phyloP scores from a whole-genome alignment of 2,888 invertebrate species.

The Eilema sororculum region DNA sequence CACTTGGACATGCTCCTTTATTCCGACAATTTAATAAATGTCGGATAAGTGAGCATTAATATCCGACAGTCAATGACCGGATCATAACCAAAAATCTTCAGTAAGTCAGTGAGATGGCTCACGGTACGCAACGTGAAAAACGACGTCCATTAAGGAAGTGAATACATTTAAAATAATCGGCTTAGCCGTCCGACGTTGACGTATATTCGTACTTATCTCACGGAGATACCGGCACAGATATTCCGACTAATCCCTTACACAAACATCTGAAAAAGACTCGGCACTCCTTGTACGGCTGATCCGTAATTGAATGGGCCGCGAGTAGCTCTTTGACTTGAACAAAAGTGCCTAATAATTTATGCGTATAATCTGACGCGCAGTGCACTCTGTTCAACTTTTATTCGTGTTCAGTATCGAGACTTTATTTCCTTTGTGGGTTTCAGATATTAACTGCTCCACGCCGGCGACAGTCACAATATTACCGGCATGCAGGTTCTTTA shows the following conservation, averaged over 20 bases:
- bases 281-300: constrained; percentile 82
- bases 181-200: constrained; percentile 87
- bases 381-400: constrained; percentile 69
- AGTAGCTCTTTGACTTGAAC: constrained; percentile 81
- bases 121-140: constrained; percentile 81
- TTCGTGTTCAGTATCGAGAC: constrained; percentile 76
- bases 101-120: constrained; percentile 78
- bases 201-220: constrained; percentile 87
- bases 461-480: constrained; percentile 82
- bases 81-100: constrained; percentile 85
- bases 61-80: constrained; percentile 83
- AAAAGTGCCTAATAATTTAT: constrained; percentile 86
- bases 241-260: constrained; percentile 85
- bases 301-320: constrained; percentile 83
- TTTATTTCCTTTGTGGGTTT: constrained; percentile 75
- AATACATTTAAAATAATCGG: constrained; percentile 88
- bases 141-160: constrained; percentile 87
- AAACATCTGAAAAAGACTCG: constrained; percentile 86
- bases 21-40: constrained; percentile 76
- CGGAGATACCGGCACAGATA: constrained; percentile 86
- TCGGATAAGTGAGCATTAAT: constrained; percentile 76
- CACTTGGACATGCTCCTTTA: constrained; percentile 56
- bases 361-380: constrained; percentile 84
- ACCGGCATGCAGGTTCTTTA: constrained; percentile 70
- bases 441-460: constrained; percentile 78